Conservation (phyloP, 1,140 invertebrate genomes). For the honey bee (Apis mellifera) region DNA sequence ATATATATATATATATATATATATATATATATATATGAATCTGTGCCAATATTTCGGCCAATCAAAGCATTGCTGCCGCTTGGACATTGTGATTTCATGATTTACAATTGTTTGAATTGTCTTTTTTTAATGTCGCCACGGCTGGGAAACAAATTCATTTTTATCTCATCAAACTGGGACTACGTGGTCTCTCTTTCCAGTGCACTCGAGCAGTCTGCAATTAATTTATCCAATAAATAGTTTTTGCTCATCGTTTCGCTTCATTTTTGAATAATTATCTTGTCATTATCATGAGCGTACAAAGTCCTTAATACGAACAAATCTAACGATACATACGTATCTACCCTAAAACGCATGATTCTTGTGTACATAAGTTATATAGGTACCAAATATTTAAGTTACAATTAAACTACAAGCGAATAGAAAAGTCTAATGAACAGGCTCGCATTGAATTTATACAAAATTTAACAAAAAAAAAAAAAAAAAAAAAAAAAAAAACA, state of each 20-base stretch:
- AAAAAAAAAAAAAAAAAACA: too few species aligned
- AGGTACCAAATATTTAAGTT: constrained; percentile 37
- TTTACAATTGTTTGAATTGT: neutral
- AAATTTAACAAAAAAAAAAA: neutral
- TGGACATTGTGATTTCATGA: neutral
- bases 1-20: too few species aligned
- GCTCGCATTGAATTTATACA: constrained; percentile 6
- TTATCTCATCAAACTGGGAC: neutral
- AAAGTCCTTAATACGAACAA: neutral
- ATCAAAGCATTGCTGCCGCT: constrained; percentile 35
- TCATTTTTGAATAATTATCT: neutral
- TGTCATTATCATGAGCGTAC: neutral
- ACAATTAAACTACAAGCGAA: constrained; percentile 35
- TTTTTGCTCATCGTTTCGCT: neutral
- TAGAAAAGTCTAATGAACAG: constrained; percentile 30
- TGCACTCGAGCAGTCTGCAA: neutral
- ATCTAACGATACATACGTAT: neutral
- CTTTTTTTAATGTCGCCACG: neutral
- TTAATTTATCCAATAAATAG: constrained; percentile 7
- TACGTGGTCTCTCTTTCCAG: neutral
- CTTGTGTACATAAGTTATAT: constrained; percentile 19
- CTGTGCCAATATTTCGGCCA: constrained; percentile 42
- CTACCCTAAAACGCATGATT: constrained; percentile 27
- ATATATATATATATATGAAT: too few species aligned
- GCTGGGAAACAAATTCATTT: neutral